Base-by-base conservation (phyloP, 1,140 invertebrate genomes). In the Penaeus vannamei region DNA sequence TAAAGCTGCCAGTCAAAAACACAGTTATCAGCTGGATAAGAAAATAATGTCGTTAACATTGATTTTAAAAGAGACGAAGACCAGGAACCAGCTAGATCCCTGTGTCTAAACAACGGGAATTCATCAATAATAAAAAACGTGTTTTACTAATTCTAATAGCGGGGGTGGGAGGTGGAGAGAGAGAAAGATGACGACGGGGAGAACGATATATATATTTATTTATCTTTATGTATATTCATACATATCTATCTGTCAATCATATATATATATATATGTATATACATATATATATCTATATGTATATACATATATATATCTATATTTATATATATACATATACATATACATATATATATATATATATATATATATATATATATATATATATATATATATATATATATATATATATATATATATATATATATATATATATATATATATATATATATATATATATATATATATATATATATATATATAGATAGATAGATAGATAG, bases 401-500 rank as follows among this genome's bases (percentile, higher is more conserved):
- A 69, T 69, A 69, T 69, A 69, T 69, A 69, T 69, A 69, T 69
- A 69, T 69, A 69, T 69, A 69, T 69, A 69, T 69, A 69, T 69
- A 69, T 69, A 69, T 69, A 69, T 69, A 69, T 69, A 69, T 69
- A 69, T 69, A 69, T 69, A 69, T 69, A 69, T 69, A 69, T 69
- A 69, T 69, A 69, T 69, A 69, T 69, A 69, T 19, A 19, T 69
- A 69, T 69, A 69, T 69, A 69, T 69, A 69, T 69, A 69, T 69
- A 69, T 69, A 69, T 69, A 69, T 69, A 69, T 10, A 69, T 69
- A 69, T 10, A 5, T 69, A 69, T n/a, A 64, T 64, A 2, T 64
- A 1, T 64, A 5, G n/a, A n/a, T n/a, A n/a, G n/a, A n/a, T n/a
- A n/a, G n/a, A n/a, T n/a, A n/a, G n/a, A n/a, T n/a, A n/a, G n/a